Base-by-base conservation (phyloP, 2,113 vertebrate species). In the Phyllopteryx taeniolatus region DNA sequence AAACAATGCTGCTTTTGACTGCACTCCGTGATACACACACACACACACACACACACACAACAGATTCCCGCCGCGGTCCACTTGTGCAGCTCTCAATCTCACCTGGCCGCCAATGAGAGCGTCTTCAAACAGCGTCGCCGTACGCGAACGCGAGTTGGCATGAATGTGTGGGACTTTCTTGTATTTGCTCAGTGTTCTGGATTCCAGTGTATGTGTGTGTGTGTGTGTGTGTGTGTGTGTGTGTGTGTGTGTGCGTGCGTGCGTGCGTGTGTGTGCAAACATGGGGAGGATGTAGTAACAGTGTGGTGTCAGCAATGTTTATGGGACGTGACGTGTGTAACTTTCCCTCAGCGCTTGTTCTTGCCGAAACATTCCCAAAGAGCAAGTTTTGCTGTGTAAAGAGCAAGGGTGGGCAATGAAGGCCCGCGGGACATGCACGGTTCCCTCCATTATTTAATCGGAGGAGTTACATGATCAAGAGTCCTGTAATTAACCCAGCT, bases 1-100 rank as follows among this genome's bases (percentile, higher is more conserved):
- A 71, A 85, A 85, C 86, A 88, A 85, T 68, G 67, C 74, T 67
- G 79, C 78, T 83, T 75, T 85, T 86, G 77, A 85, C 53, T 72
- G 61, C 53, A 68, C 70, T 62, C 68, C 15, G 67, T 77, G 79
- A 44, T 5, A 35, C 31, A 57, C 22, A 59, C 56, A 59, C 56
- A 59, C 79, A 76, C 82, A 78, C 65, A 31, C 56, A 67, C 76
- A 73, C 78, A 71, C 75, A 70, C 33, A 67, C 75, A 63, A 49
- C 74, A 59, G 68, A 73, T 81, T 80, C 80, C 64, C 60, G n/a
- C 11, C 31, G 27, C 22, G 31, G 35, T 46, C 31, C 42, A 67
- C 46, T 66, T 46, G 63, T 62, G 54, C 12, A 3, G 31, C 17
- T 74, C 49, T 68, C 60, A n/a, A 42, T 89, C 79, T 83, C 88